Base-by-base conservation (phyloP, 53 echinoderm and acorn worm species). In the Temnopleurus reevesii region DNA sequence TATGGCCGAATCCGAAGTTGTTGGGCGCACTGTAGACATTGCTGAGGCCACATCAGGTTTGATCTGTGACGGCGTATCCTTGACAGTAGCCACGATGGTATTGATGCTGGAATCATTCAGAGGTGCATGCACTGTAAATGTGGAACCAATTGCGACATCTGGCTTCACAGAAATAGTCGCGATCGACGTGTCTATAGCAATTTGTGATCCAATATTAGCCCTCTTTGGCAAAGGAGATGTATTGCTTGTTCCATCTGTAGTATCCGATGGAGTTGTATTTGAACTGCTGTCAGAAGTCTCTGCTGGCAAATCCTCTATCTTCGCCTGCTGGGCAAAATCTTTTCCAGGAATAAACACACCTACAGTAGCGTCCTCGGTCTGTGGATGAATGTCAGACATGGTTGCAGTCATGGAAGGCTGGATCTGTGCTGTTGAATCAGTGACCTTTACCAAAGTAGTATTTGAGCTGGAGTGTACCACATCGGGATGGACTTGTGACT, bases 251-350 rank as follows among this genome's bases (percentile, higher is more conserved):
- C 85, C 85, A 59, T 85, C 85, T 9, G 33, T 83, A 2, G 36
- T 21, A 53, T 21, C 38, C 2, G 55, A 0, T 1, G 55, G 21
- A 55, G 31, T 23, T 35, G 88, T 87, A 35, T 87, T 87, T 36
- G 71, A 66, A 19, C 88, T 33, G 19, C 27, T 6, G 71, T 87
- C 66, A 5, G 31, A 25, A 49, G 45, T 87, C 7, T 66, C 66
- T 24, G 88, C 17, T 28, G 47, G 80, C 30, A 29, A 27, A 47
- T 46, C 51, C 54, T 65, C 51, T 9, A 53, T 51, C 33, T 47
- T 65, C 5, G 71, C 71, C 36, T 66, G 88, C 35, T 87, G 88
- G 46, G 71, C 44, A 63, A 86, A 86, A 19, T 86, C 86, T 28
- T 45, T 27, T 13, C 45, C 61, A 45, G 45, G 46, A 5, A 46